These are phyloP conservation scores for Pygmarrhopalites habei DNA, from an alignment of 1,140 invertebrate genomes.

Conservation along the genomic window DNA sequence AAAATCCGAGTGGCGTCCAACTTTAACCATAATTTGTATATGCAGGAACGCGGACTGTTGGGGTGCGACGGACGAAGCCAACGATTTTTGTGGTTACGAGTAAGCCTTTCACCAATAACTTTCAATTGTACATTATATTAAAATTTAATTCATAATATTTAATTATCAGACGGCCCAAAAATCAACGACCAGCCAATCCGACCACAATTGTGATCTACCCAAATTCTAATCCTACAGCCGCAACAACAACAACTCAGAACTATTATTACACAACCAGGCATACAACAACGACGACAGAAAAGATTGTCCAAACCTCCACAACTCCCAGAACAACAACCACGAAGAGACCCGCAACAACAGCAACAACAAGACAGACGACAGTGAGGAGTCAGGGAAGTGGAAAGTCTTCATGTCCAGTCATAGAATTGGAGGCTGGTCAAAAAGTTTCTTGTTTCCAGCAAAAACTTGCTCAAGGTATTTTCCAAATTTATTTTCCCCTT, in stretches of 20 bases:
- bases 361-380: not conserved
- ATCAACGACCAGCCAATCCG: not conserved
- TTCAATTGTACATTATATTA: not conserved
- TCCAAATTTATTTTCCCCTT: no score
- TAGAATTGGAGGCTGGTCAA: conserved; percentile 9
- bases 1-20: no score
- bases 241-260: not conserved
- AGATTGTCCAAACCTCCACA: not conserved
- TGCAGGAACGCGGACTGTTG: conserved; percentile 16
- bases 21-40: not conserved
- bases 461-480: conserved; percentile 4
- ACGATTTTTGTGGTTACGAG: conserved; percentile 15
- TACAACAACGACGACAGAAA: not conserved
- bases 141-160: not conserved
- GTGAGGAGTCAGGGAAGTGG: not conserved
- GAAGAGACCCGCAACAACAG: not conserved
- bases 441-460: not conserved
- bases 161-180: not conserved
- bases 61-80: conserved; percentile 33
- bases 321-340: not conserved
- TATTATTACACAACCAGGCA: not conserved
- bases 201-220: no score
- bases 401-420: conserved; percentile 11
- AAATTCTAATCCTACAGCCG: not conserved
- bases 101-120: not conserved